A percentile compares a stretch with the other conserved stretches of the same genome.
These are phyloP conservation scores for Diachasma alloeum DNA, from an alignment of 1,140 invertebrate species.

Conservation along the genomic window DNA sequence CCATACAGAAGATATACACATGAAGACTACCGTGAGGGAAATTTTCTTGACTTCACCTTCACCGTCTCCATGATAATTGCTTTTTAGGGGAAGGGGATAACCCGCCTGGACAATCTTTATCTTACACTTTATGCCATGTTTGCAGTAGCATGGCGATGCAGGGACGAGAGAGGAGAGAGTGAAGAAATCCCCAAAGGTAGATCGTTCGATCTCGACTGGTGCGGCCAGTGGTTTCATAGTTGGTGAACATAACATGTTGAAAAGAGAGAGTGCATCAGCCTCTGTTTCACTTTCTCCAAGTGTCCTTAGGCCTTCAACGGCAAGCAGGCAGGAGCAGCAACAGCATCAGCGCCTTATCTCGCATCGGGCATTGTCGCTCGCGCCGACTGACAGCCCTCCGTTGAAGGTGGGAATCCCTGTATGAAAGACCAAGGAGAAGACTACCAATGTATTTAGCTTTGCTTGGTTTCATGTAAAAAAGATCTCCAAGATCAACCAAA, in stretches of 20 bases:
- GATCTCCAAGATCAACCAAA: constrained; percentile 45
- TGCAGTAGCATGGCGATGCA: not conserved
- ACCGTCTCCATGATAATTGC: not conserved
- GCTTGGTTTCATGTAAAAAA: not conserved
- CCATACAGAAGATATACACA: not conserved
- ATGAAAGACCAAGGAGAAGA: not conserved
- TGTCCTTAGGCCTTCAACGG: constrained; percentile 34
- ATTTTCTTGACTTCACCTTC: not conserved
- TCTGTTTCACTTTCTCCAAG: constrained; percentile 19
- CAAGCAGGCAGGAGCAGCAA: not conserved
- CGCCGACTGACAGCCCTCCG: constrained; percentile 48
- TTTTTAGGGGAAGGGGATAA: not conserved
- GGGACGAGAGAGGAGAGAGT: not conserved
- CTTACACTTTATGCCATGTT: constrained; percentile 4
- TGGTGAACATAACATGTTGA: not conserved
- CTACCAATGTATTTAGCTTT: not conserved
- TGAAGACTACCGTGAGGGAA: not conserved
- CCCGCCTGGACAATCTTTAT: not conserved
- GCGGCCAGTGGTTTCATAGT: not conserved
- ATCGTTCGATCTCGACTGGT: not conserved
- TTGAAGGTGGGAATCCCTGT: constrained; percentile 7
- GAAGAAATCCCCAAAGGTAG: not conserved
- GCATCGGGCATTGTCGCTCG: constrained; percentile 62
- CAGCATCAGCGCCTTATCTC: constrained; percentile 49
- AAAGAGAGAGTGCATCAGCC: not conserved